These are phyloP conservation scores for Paramormyrops kingsleyae DNA, from an alignment of 2,113 vertebrate species.

Conservation along the genomic window DNA sequence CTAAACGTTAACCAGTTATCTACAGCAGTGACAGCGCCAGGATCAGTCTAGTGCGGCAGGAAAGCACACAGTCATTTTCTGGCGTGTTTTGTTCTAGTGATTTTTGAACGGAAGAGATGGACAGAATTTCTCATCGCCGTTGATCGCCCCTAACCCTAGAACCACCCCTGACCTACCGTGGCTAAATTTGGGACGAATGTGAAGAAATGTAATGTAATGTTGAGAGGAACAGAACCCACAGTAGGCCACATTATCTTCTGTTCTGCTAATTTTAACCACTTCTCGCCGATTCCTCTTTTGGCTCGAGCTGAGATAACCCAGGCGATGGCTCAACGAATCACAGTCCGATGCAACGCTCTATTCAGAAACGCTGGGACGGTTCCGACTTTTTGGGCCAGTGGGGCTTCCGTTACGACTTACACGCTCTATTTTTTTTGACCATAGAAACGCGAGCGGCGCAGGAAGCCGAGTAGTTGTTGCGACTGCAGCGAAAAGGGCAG, in stretches of 20 bases:
- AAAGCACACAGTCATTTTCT: neutral
- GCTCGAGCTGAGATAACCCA: too few relatives aligned
- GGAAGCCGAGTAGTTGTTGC: constrained; percentile 29
- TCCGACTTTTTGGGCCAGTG: neutral
- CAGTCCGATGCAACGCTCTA: neutral
- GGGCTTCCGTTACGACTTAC: constrained; percentile 4
- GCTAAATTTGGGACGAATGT: neutral
- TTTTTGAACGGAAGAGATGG: neutral
- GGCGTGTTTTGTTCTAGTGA: neutral
- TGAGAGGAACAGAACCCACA: neutral
- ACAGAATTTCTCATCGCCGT: neutral
- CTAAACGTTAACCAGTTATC: neutral
- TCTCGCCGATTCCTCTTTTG: neutral
- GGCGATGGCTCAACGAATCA: neutral
- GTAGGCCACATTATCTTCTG: constrained; percentile 46
- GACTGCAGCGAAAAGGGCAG: constrained; percentile 22
- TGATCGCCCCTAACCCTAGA: neutral
- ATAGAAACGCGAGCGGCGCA: constrained; percentile 14
- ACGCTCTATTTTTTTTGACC: neutral
- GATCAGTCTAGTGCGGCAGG: neutral
- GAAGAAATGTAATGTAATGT: neutral
- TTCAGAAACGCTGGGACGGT: neutral
- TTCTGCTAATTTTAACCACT: neutral
- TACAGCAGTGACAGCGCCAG: neutral
- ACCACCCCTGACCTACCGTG: neutral